Evolutionary conservation across 2,888 invertebrate species (phyloP), one percentile per base, ranked within the genome.

Genomic region (Stenolophus ochropezus): DNA sequence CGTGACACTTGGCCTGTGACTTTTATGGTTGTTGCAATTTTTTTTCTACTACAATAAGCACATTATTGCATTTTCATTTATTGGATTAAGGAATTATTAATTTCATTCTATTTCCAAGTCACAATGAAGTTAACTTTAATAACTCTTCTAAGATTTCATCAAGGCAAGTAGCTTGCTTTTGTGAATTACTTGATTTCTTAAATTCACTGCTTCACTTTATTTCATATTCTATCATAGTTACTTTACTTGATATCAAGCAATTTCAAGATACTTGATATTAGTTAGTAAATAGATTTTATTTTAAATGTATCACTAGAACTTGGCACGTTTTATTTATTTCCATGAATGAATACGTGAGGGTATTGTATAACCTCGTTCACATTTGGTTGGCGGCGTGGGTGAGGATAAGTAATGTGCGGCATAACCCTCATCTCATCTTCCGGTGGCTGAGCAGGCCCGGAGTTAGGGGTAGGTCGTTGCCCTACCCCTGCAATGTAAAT

Each of bases 321-420:
- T n/a, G n/a, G n/a, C n/a, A n/a, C n/a, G n/a, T n/a, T n/a, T n/a
- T n/a, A n/a, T n/a, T n/a, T n/a, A n/a, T n/a, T n/a, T n/a, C n/a
- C n/a, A n/a, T n/a, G n/a, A 42, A 42, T 42, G 33, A 42, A 42
- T 42, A 42, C 33, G 33, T 42, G 33, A 6, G 6, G 6, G 33
- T 42, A 42, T 42, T 42, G 33, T 42, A 42, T 42, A 42, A 42
- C 6, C 11, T 42, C 33, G 33, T 11, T 6, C 33, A 8, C 33
- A 42, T 42, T 42, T 42, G 33, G 33, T 42, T 42, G 33, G 33
- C 27, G 47, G 74, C 51, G 74, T 74, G 74, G 27, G 53, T 21
- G 73, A 75, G 58, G 25, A 18, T 76, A 76, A 76, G 58, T 76
- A 56, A 76, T 76, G 76, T 76, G 58, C 76, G 76, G 76, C 56